Evolutionary conservation across 2,888 invertebrate species (phyloP).

Genomic region (Boloria euphrosyne): DNA sequence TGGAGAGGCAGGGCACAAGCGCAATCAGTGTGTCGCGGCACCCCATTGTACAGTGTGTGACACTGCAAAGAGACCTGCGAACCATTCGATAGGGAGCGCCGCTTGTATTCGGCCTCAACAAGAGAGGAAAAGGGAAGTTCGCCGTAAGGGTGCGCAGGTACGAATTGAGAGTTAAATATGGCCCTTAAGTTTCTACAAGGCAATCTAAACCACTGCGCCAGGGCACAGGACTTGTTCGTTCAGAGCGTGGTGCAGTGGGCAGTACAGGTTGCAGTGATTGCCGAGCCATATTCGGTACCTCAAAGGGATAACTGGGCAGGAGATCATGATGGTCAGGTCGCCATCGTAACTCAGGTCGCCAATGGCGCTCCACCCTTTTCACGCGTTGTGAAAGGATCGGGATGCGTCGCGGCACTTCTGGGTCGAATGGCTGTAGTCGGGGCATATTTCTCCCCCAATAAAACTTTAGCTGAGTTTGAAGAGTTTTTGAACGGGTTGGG

Average conservation of each 20-base stretch:
- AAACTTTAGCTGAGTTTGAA: too few species aligned
- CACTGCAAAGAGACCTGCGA: too few species aligned
- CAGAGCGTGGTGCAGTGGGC: not conserved
- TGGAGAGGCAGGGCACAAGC: not conserved
- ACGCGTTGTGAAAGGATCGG: not conserved
- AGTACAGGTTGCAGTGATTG: not conserved
- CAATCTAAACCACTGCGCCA: conserved; percentile 2
- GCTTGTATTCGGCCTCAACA: not conserved
- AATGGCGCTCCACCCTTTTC: not conserved
- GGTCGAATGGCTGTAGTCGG: too few species aligned
- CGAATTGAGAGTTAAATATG: too few species aligned
- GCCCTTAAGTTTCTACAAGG: too few species aligned
- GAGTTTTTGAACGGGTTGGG: not conserved
- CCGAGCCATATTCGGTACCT: conserved; percentile 4
- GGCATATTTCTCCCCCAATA: too few species aligned
- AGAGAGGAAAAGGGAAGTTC: too few species aligned
- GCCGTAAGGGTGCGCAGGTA: too few species aligned
- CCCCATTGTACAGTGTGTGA: too few species aligned
- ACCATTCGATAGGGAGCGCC: too few species aligned
- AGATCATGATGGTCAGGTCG: not conserved
- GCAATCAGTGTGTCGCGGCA: not conserved
- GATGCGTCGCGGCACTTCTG: not conserved
- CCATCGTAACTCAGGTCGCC: not conserved
- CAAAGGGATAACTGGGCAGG: not conserved
- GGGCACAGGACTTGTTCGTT: conserved; percentile 7